Evolutionary conservation across 2,888 invertebrate species (phyloP).

Genomic region (Cerceris rybyensis): DNA sequence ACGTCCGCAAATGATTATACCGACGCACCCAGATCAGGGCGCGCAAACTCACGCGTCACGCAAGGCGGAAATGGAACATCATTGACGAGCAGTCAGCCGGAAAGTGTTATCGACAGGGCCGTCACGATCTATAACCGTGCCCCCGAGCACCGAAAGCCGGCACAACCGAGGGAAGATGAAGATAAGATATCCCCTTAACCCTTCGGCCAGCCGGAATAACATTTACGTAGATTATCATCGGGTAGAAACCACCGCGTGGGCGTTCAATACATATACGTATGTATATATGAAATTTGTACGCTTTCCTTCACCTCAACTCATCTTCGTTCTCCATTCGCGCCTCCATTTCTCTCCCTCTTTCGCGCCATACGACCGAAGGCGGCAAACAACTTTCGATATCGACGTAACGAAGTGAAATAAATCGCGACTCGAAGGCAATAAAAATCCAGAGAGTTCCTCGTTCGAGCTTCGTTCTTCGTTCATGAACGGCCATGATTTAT

Average conservation of each 20-base stretch:
- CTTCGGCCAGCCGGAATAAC: slow-evolving; percentile 35
- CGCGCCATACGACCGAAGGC: slow-evolving; percentile 30
- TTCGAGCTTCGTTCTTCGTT: slow-evolving; percentile 53
- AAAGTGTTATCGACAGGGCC: slow-evolving; percentile 63
- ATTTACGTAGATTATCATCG: slow-evolving; percentile 56
- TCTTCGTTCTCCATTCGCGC: background rate
- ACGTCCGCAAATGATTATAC: slow-evolving; percentile 49
- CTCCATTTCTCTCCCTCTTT: slow-evolving; percentile 7
- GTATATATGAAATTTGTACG: slow-evolving; percentile 53
- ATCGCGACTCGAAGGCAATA: slow-evolving; percentile 60
- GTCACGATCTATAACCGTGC: slow-evolving; percentile 53
- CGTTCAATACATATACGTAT: slow-evolving; percentile 29
- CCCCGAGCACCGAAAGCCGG: slow-evolving; percentile 41
- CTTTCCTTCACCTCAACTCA: slow-evolving; percentile 13
- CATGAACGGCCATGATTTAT: slow-evolving; percentile 64
- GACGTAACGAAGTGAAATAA: slow-evolving; percentile 68
- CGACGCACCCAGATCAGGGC: slow-evolving; percentile 42
- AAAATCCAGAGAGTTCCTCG: slow-evolving; percentile 57
- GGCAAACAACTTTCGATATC: slow-evolving; percentile 63
- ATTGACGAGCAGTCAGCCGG: slow-evolving; percentile 66
- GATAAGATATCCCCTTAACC: slow-evolving; percentile 54
- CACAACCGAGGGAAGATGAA: slow-evolving; percentile 49
- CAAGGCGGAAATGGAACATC: slow-evolving; percentile 73
- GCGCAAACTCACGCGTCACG: slow-evolving; percentile 63
- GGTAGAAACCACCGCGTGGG: slow-evolving; percentile 55